Conservation (phyloP, 2,113 vertebrate species). For the Neolamprologus toae region DNA sequence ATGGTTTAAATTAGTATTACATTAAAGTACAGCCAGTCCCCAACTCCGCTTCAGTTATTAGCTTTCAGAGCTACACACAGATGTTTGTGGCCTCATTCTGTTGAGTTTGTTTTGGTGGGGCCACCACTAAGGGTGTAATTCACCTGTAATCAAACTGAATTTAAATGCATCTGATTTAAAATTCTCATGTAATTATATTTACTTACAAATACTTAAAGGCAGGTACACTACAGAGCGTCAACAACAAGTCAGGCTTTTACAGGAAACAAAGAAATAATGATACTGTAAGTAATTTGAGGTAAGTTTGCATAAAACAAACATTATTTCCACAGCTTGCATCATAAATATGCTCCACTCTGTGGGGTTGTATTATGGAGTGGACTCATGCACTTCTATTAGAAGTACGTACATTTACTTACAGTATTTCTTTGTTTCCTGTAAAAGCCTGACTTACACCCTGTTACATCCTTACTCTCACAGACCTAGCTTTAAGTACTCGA, state of each 20-base stretch:
- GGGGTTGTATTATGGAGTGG: neutral
- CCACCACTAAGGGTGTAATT: rapidly evolving
- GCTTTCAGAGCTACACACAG: neutral
- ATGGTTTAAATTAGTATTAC: neutral
- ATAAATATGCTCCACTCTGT: neutral
- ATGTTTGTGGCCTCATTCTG: neutral
- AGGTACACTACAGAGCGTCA: rapidly evolving
- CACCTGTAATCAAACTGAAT: rapidly evolving
- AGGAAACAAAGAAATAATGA: neutral
- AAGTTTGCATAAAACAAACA: neutral
- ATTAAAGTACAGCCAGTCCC: neutral
- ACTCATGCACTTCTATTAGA: rapidly evolving
- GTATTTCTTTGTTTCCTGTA: neutral
- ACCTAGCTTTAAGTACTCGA: neutral
- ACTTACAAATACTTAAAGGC: neutral
- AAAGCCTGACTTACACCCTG: neutral
- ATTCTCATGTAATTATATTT: neutral
- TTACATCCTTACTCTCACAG: neutral
- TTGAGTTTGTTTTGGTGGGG: neutral
- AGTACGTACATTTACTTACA: neutral
- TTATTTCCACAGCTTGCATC: neutral
- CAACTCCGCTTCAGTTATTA: neutral
- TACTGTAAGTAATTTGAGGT: neutral
- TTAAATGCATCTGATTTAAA: neutral
- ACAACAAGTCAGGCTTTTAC: neutral